Conservation (phyloP, 2,888 invertebrate species). For the Malthinus seriepunctatus region DNA sequence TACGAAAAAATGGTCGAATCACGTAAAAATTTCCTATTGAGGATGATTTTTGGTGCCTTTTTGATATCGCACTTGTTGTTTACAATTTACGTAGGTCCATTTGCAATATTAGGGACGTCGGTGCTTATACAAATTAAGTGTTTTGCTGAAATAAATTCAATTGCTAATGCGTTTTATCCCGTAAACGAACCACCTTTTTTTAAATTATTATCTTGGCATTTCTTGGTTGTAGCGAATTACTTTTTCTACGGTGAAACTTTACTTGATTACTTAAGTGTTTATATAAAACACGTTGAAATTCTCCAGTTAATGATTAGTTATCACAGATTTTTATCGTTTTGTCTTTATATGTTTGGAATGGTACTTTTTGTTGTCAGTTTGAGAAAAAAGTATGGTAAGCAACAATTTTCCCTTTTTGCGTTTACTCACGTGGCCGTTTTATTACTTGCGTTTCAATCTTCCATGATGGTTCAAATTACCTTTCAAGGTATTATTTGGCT, state of each 20-base stretch:
- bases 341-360: slow-evolving; percentile 92
- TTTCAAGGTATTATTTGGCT: slow-evolving; percentile 94
- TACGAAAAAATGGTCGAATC: background rate
- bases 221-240: slow-evolving; percentile 95
- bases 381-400: slow-evolving; percentile 94
- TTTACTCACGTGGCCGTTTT: slow-evolving; percentile 98
- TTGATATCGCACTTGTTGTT: slow-evolving; percentile 91
- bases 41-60: slow-evolving; percentile 86
- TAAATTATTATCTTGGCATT: slow-evolving; percentile 97
- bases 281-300: slow-evolving; percentile 61
- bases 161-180: slow-evolving; percentile 95
- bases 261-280: slow-evolving; percentile 93
- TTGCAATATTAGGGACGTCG: slow-evolving; percentile 91
- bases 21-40: background rate
- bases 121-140: slow-evolving; percentile 97
- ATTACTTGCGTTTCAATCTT: slow-evolving; percentile 96
- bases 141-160: slow-evolving; percentile 97
- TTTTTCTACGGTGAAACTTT: slow-evolving; percentile 98
- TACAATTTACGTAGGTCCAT: slow-evolving; percentile 90
- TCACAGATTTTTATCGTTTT: slow-evolving; percentile 96
- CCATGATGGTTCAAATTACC: slow-evolving; percentile 95
- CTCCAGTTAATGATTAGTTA: slow-evolving; percentile 89
- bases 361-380: slow-evolving; percentile 96
- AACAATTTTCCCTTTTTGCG: slow-evolving; percentile 97
- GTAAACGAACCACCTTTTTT: slow-evolving; percentile 97